Evolutionary conservation across 2,888 invertebrate species (phyloP).

Genomic region (Galerucella pusilla): DNA sequence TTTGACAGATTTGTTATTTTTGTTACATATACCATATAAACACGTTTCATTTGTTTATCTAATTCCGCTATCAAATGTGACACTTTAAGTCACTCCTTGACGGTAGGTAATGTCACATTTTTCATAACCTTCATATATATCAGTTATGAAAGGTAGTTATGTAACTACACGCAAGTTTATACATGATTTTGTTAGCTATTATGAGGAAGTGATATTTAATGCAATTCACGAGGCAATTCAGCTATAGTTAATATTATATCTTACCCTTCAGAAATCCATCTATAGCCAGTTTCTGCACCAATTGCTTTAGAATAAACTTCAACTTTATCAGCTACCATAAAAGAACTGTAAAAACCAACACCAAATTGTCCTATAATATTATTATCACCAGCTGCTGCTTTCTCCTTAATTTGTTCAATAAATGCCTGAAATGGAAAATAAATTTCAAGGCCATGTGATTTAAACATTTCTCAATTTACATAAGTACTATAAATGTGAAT

Average conservation of each 20-base stretch:
- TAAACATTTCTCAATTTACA: not conserved
- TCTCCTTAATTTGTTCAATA: slow-evolving; percentile 82
- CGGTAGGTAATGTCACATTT: too few relatives aligned
- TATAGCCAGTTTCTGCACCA: slow-evolving; percentile 76
- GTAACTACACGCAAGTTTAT: too few relatives aligned
- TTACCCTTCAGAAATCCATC: slow-evolving; percentile 94
- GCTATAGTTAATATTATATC: not conserved
- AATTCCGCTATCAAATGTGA: too few relatives aligned
- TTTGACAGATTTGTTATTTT: too few relatives aligned
- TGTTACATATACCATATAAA: too few relatives aligned
- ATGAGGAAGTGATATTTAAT: too few relatives aligned
- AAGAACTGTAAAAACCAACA: slow-evolving; percentile 97
- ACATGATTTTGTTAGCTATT: too few relatives aligned
- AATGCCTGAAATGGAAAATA: slow-evolving; percentile 72
- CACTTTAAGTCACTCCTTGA: too few relatives aligned
- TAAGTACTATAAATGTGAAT: not conserved
- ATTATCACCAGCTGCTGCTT: slow-evolving; percentile 70
- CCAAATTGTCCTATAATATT: slow-evolving; percentile 98
- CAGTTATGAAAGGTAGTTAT: too few relatives aligned
- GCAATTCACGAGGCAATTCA: too few relatives aligned
- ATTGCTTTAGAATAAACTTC: slow-evolving; percentile 89
- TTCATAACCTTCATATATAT: too few relatives aligned
- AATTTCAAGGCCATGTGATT: not conserved
- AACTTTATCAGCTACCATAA: slow-evolving; percentile 96
- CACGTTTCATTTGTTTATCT: too few relatives aligned